Conservation (phyloP, 2,797 vertebrate genomes). For the Schizopygopsis malacanthus region DNA sequence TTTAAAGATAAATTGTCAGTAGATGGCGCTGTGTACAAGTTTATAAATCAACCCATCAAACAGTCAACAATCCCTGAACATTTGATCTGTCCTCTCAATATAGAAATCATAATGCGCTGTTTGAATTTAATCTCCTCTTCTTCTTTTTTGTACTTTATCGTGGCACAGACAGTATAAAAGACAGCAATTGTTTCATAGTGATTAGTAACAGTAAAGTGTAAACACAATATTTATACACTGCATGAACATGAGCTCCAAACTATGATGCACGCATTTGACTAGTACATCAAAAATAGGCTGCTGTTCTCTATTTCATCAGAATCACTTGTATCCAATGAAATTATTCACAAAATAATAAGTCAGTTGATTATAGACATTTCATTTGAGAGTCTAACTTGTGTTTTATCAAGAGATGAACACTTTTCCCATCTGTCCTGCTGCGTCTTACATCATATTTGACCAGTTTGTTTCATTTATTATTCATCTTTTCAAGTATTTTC, state of each 20-base stretch:
- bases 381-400: neutral
- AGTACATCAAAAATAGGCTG: neutral
- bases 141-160: neutral
- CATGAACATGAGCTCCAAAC: neutral
- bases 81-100: neutral
- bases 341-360: neutral
- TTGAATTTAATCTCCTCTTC: neutral
- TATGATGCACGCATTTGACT: neutral
- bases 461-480: constrained; percentile 55
- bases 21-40: constrained; percentile 25
- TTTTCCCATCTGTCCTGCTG: neutral
- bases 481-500: constrained; percentile 7
- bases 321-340: neutral
- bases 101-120: neutral
- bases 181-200: neutral
- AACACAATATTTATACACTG: neutral
- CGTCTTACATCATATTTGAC: constrained; percentile 32
- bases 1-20: neutral
- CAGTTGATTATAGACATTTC: neutral
- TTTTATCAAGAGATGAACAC: neutral
- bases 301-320: neutral
- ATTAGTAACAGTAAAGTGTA: neutral
- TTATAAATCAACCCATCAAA: neutral
- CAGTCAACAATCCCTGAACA: neutral
- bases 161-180: neutral